phyloP scores from a whole-genome alignment of 2,797 vertebrate species.

The Macrochelys suwanniensis region DNA sequence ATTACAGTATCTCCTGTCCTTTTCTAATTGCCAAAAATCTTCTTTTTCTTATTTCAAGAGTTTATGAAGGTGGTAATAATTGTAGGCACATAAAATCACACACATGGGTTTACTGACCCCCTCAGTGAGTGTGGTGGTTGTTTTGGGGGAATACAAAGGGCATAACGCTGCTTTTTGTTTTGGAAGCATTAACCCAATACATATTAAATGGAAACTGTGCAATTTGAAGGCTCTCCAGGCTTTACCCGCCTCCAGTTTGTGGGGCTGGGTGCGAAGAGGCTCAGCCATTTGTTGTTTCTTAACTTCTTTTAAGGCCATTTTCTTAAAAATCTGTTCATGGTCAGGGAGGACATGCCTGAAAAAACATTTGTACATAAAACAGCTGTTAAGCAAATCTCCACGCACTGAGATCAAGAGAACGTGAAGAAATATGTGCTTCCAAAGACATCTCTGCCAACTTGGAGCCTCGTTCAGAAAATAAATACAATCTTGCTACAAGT shows the following conservation, averaged over 20 bases:
- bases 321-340: conserved; percentile 82
- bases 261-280: conserved; percentile 46
- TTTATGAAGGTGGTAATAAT: background rate
- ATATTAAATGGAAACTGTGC: background rate
- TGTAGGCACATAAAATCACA: accelerated
- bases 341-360: conserved; percentile 89
- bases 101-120: background rate
- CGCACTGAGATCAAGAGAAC: conserved; percentile 86
- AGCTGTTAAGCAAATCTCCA: conserved; percentile 85
- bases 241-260: conserved; percentile 49
- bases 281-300: conserved; percentile 69
- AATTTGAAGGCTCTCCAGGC: background rate
- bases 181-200: background rate
- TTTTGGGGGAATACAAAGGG: background rate
- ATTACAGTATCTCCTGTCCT: background rate
- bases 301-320: conserved; percentile 67
- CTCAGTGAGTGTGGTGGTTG: background rate
- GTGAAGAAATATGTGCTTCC: conserved; percentile 85
- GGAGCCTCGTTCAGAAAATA: conserved; percentile 83
- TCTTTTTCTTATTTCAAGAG: background rate
- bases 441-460: conserved; percentile 82
- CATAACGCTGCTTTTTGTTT: background rate
- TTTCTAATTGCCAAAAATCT: background rate
- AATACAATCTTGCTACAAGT: conserved; percentile 81
- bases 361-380: conserved; percentile 88